phyloP scores from a whole-genome alignment of 2,888 invertebrate genomes.

The Rhingia campestris region DNA sequence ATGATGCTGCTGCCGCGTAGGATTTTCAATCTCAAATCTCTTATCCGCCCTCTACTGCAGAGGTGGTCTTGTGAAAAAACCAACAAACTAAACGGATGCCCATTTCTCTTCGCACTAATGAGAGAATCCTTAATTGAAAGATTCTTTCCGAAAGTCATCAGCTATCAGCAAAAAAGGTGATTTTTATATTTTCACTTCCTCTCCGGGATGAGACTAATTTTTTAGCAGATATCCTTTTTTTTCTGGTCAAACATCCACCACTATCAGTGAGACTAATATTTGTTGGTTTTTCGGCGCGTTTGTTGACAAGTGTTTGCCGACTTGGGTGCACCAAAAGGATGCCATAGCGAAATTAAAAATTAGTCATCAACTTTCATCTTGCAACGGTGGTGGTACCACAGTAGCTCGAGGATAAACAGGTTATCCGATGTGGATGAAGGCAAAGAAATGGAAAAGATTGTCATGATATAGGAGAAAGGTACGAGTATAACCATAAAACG shows the following conservation, averaged over 20 bases:
- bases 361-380: constrained; percentile 59
- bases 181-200: constrained; percentile 55
- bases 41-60: constrained; percentile 29
- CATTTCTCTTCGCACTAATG: constrained; percentile 63
- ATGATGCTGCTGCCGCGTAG: constrained; percentile 35
- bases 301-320: constrained; percentile 18
- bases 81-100: constrained; percentile 26
- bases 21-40: constrained; percentile 3
- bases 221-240: constrained; percentile 33
- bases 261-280: constrained; percentile 44
- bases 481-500: constrained; percentile 47
- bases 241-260: background rate
- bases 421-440: constrained; percentile 5
- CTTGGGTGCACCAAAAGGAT: constrained; percentile 15
- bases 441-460: constrained; percentile 45
- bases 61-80: constrained; percentile 42
- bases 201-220: constrained; percentile 48
- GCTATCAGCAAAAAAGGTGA: constrained; percentile 56
- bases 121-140: constrained; percentile 59
- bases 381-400: constrained; percentile 5
- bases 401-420: constrained; percentile 63
- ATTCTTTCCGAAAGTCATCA: constrained; percentile 16
- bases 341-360: constrained; percentile 40
- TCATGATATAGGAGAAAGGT: constrained; percentile 64
- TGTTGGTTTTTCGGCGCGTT: constrained; percentile 31